A percentile compares a stretch with the other conserved stretches of the same genome.
phyloP scores from a whole-genome alignment of 2,888 invertebrate species.

The Xylota segnis region DNA sequence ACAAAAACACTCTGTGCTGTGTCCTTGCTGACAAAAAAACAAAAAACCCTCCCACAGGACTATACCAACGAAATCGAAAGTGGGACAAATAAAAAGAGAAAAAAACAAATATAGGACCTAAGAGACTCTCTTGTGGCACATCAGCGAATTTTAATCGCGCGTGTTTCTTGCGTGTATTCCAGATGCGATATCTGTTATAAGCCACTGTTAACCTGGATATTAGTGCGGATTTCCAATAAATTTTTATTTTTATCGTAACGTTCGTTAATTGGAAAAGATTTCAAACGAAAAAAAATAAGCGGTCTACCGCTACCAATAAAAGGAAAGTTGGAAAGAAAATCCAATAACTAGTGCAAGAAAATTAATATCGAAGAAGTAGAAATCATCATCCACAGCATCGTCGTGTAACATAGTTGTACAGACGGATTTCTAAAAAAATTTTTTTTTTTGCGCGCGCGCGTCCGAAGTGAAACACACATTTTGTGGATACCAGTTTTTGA shows the following conservation, averaged over 20 bases:
- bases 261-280: constrained; percentile 44
- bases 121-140: constrained; percentile 67
- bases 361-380: constrained; percentile 58
- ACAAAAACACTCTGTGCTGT: constrained; percentile 36
- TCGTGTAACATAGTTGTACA: constrained; percentile 34
- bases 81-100: constrained; percentile 57
- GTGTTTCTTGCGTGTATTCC: constrained; percentile 20
- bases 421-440: constrained; percentile 67
- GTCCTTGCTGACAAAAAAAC: constrained; percentile 7
- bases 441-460: constrained; percentile 21
- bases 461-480: constrained; percentile 29
- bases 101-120: constrained; percentile 57
- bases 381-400: constrained; percentile 49
- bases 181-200: constrained; percentile 13
- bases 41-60: constrained; percentile 41
- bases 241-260: constrained; percentile 1
- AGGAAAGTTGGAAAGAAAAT: constrained; percentile 73
- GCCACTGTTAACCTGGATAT: constrained; percentile 19
- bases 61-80: constrained; percentile 67
- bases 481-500: constrained; percentile 67
- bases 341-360: constrained; percentile 73
- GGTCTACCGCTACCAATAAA: constrained; percentile 30
- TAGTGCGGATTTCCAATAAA: constrained; percentile 46
- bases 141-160: constrained; percentile 46
- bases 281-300: constrained; percentile 2